These are phyloP conservation scores for Struthio camelus DNA, from an alignment of 2,113 vertebrate genomes.

Conservation along the genomic window DNA sequence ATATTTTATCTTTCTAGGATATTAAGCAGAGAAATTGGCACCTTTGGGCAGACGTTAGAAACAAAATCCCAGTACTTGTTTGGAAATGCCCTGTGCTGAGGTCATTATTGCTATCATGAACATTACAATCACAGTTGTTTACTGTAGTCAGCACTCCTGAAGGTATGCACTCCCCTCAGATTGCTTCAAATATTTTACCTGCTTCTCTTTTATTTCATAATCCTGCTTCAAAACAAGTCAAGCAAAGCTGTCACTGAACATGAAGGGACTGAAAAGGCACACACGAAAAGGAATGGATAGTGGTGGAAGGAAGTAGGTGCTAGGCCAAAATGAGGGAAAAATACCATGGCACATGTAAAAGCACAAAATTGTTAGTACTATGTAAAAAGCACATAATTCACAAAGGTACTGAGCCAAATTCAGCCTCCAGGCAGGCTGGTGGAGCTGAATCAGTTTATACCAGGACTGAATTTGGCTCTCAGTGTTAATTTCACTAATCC, in stretches of 20 bases:
- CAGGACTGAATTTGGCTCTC: not conserved
- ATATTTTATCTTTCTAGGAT: not conserved
- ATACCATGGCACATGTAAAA: not conserved
- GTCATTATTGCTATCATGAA: not conserved
- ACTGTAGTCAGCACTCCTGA: not conserved
- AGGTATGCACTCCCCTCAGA: not conserved
- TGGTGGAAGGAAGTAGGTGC: not conserved
- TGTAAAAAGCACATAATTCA: not conserved
- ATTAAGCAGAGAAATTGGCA: not conserved
- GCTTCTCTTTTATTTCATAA: not conserved
- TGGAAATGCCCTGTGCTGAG: not conserved
- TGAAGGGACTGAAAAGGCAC: not conserved
- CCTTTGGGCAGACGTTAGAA: not conserved
- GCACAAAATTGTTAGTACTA: not conserved
- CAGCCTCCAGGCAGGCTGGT: not conserved
- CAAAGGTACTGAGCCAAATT: not conserved
- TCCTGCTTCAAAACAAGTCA: not conserved
- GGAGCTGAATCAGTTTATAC: not conserved
- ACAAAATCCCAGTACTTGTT: not conserved
- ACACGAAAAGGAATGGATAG: fast-evolving
- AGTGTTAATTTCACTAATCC: not conserved
- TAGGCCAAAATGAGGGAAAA: not conserved
- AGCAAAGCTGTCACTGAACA: not conserved
- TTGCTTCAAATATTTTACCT: not conserved
- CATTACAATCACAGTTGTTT: not conserved